Evolutionary conservation across 2,888 invertebrate genomes (phyloP).

Genomic region (Lamellibrachia columna): DNA sequence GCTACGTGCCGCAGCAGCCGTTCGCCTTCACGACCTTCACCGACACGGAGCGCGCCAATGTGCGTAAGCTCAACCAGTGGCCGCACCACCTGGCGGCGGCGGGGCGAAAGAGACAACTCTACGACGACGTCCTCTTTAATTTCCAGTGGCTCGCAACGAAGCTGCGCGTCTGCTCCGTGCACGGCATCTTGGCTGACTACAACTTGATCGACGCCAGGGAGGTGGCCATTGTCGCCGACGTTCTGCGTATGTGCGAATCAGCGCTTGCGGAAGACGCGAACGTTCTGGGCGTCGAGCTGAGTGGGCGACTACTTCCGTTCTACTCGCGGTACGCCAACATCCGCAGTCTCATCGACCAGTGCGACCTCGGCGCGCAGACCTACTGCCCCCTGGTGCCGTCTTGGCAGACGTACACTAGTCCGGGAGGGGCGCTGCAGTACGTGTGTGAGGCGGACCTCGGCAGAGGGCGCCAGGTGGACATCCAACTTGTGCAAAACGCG

Average conservation of each 20-base stretch:
- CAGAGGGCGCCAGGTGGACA: conserved; percentile 46
- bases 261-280: conserved; percentile 68
- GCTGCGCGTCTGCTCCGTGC: conserved; percentile 34
- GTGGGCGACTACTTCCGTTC: conserved; percentile 42
- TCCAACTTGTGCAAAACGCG: conserved; percentile 51
- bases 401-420: conserved; percentile 55
- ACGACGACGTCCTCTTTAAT: conserved; percentile 36
- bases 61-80: conserved; percentile 42
- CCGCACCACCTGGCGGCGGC: conserved; percentile 39
- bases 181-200: conserved; percentile 34
- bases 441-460: conserved; percentile 50
- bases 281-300: conserved; percentile 34
- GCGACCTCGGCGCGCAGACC: conserved; percentile 50
- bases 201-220: conserved; percentile 72
- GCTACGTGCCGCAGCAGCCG: conserved; percentile 41
- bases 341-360: conserved; percentile 50
- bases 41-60: conserved; percentile 36
- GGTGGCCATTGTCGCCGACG: conserved; percentile 91
- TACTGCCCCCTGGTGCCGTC: conserved; percentile 55
- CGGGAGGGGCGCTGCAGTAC: conserved; percentile 59
- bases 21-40: conserved; percentile 35
- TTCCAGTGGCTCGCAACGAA: conserved; percentile 36
- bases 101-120: conserved; percentile 18
- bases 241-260: conserved; percentile 89
- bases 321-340: conserved; percentile 43